These are phyloP conservation scores for Fulica atra DNA, from an alignment of 2,113 vertebrate species.

Conservation along the genomic window DNA sequence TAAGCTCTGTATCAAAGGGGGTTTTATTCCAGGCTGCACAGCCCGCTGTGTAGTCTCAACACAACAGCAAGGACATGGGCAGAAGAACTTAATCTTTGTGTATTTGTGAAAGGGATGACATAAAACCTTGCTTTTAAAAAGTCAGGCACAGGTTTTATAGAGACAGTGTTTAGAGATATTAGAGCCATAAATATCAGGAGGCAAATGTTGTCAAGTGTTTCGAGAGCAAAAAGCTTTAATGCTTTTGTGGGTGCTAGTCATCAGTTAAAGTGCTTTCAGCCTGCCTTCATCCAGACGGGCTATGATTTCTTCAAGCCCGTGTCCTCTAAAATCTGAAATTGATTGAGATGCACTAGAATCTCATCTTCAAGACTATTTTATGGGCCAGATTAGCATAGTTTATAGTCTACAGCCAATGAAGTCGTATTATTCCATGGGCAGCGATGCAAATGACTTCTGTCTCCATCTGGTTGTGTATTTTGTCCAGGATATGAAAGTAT, in stretches of 20 bases:
- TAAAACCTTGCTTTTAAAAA: neutral
- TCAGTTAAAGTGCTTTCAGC: constrained; percentile 2
- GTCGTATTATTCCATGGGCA: neutral
- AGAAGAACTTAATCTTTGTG: neutral
- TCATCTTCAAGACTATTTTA: neutral
- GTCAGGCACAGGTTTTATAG: neutral
- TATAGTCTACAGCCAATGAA: neutral
- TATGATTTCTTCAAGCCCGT: neutral
- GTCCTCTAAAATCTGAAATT: neutral
- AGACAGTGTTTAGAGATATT: neutral
- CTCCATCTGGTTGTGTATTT: neutral
- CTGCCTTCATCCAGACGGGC: neutral
- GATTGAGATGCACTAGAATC: neutral
- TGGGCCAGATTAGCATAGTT: neutral
- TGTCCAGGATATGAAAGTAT: neutral
- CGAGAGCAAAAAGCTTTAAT: constrained; percentile 2
- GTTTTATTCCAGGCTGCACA: neutral
- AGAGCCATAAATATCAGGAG: neutral
- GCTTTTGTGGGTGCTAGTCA: constrained; percentile 7
- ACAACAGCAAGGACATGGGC: neutral
- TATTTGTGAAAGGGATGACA: neutral
- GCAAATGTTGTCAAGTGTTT: neutral
- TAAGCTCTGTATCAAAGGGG: neutral
- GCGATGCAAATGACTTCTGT: neutral
- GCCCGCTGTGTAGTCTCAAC: neutral